These are phyloP conservation scores for Epinephelus fuscoguttatus DNA, from an alignment of 2,113 vertebrate species.

Conservation along the genomic window DNA sequence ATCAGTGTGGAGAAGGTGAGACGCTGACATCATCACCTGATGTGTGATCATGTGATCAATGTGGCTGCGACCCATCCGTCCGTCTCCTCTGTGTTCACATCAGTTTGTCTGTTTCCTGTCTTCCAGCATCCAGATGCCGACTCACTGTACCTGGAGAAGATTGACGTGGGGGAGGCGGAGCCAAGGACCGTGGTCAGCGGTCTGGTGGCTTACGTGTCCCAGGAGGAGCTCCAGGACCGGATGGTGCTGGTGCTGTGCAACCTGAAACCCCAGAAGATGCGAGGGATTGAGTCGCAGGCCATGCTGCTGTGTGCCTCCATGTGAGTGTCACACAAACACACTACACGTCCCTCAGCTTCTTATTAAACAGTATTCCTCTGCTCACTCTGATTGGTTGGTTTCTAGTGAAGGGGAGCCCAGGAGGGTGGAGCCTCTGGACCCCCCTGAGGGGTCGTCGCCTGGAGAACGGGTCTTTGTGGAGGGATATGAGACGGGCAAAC, in stretches of 20 bases:
- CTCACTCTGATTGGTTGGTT: conserved; percentile 18
- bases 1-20: conserved; percentile 92
- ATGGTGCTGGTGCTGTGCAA: conserved; percentile 95
- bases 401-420: conserved; percentile 87
- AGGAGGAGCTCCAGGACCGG: conserved; percentile 91
- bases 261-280: conserved; percentile 97
- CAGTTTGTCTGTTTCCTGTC: neutral
- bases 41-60: neutral
- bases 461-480: conserved; percentile 93
- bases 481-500: conserved; percentile 89
- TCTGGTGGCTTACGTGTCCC: conserved; percentile 91
- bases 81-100: neutral
- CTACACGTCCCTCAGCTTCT: neutral
- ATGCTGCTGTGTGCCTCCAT: conserved; percentile 95
- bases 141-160: conserved; percentile 93
- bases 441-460: conserved; percentile 88
- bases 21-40: neutral
- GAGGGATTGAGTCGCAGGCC: conserved; percentile 95
- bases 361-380: fast-evolving
- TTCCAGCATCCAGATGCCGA: conserved; percentile 94
- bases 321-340: conserved; percentile 80
- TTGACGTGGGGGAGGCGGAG: conserved; percentile 92
- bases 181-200: conserved; percentile 95
- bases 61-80: too few relatives aligned
- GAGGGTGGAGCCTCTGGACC: conserved; percentile 93